Base-by-base conservation (phyloP, 2,113 vertebrate genomes). In the Piprites chloris region DNA sequence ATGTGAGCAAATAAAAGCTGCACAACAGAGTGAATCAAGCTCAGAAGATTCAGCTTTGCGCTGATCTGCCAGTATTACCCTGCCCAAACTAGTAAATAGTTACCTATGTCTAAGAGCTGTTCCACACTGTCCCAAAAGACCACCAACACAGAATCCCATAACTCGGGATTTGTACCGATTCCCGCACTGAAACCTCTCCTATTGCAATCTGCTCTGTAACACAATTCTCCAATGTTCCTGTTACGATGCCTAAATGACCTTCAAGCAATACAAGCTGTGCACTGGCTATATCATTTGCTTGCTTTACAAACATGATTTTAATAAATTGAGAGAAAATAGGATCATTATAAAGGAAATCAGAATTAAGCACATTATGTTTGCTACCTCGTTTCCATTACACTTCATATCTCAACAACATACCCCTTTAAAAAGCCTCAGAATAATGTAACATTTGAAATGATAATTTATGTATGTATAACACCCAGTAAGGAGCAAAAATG, bases 1-100 rank as follows among this genome's bases (percentile, higher is more conserved):
- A 73, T 2, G 8, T 49, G 76, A 96, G 88, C 33, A 83, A 94
- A 90, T 56, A 53, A 72, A 93, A 65, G 62, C 90, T 68, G 37
- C 18, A 14, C 21, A 27, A 72, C 27, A 56, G n/a, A 26, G 2
- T 24, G 53, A 87, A 44, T 13, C 27, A 44, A 80, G 82, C 35
- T 85, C 41, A 68, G 62, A 83, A 89, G 27, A 63, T 39, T 56
- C 27, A 68, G 69, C 18, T 87, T 58, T 52, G 28, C 55, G 49
- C 4, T 30, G 27, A 75, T 56, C 47, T 76, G 44, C 28, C 66
- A 61, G 11, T 21, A 37, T 12, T 32, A 46, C 23, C 81, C 72
- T 21, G 35, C 8, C 67, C 91, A 82, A 41, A 68, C 62, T 21
- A 39, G 30, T 27, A 56, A 77, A 69, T 11, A 65, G 26, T 12